phyloP scores from a whole-genome alignment of 2,797 vertebrate genomes.

The Pangasius krempfi region DNA sequence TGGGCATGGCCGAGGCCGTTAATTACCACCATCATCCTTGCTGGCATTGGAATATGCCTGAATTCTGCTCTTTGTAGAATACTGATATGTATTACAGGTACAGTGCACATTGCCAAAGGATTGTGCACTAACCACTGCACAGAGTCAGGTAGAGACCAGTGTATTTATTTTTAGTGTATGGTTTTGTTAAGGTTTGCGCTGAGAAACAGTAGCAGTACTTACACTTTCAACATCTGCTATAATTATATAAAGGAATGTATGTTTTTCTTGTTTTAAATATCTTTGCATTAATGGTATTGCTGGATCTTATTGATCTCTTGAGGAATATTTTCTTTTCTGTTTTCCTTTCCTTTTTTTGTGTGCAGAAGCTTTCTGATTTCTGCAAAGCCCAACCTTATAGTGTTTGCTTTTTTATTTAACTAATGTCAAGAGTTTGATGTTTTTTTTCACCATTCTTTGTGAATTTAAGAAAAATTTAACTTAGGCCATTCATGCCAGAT shows the following conservation, averaged over 20 bases:
- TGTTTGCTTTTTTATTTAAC: not conserved
- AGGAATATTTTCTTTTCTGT: not conserved
- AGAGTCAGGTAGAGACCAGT: conserved; percentile 13
- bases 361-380: not conserved
- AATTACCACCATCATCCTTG: conserved; percentile 71
- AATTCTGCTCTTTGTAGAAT: conserved; percentile 50
- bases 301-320: not conserved
- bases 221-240: not conserved
- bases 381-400: not conserved
- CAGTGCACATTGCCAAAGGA: conserved; percentile 16
- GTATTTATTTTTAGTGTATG: conserved; percentile 16
- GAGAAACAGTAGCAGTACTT: not conserved
- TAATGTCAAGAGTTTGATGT: not conserved
- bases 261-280: not conserved
- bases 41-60: conserved; percentile 55
- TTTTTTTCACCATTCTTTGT: not conserved
- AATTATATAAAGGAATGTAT: conserved; percentile 3
- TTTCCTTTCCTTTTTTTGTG: not conserved
- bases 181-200: not conserved
- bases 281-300: not conserved
- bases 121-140: not conserved
- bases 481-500: not conserved
- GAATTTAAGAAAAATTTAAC: not conserved
- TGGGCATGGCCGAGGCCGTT: conserved; percentile 69
- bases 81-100: conserved; percentile 46